These are phyloP conservation scores for Temnothorax unifasciatus DNA, from an alignment of 2,888 invertebrate genomes.

Conservation along the genomic window DNA sequence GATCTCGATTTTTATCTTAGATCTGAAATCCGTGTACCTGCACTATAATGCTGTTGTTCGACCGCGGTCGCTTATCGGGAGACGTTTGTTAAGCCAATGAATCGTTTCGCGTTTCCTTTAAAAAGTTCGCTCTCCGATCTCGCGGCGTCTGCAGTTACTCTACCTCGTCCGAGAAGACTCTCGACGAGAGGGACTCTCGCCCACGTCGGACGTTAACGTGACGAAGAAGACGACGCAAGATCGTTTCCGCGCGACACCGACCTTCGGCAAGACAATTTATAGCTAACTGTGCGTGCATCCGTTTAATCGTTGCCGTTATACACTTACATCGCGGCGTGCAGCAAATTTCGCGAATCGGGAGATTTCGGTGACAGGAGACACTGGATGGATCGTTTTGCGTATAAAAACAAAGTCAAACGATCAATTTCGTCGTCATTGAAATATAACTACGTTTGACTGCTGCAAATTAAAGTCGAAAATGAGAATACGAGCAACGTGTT, in stretches of 20 bases:
- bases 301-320: slow-evolving; percentile 16
- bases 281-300: not conserved
- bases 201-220: not conserved
- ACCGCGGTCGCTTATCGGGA: not conserved
- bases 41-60: not conserved
- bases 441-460: not conserved
- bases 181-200: not conserved
- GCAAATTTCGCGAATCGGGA: not conserved
- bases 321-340: not conserved
- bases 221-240: slow-evolving; percentile 37
- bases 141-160: not conserved
- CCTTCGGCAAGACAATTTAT: slow-evolving; percentile 21
- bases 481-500: not conserved
- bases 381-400: too few species aligned
- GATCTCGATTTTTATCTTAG: not conserved
- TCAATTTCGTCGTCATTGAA: not conserved
- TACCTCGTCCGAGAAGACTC: not conserved
- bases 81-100: too few species aligned
- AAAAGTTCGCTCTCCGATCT: slow-evolving; percentile 6
- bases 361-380: not conserved
- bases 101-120: not conserved
- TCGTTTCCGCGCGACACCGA: not conserved
- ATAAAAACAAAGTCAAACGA: not conserved
- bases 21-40: slow-evolving; percentile 19
- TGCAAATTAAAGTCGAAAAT: not conserved